Evolutionary conservation across 2,797 vertebrate species (phyloP).

Genomic region (Falco columbarius): DNA sequence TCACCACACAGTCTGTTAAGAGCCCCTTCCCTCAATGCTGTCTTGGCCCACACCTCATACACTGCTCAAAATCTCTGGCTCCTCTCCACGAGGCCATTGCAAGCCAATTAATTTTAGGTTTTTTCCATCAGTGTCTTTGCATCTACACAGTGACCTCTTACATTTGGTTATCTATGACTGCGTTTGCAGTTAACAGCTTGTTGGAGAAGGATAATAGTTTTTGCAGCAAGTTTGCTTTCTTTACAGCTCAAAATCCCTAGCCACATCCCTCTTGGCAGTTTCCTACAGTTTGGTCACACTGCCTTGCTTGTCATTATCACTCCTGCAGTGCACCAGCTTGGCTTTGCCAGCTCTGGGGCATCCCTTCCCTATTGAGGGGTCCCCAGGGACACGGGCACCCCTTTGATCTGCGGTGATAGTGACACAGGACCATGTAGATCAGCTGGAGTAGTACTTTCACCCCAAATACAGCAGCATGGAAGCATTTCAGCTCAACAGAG

Average conservation of each 20-base stretch:
- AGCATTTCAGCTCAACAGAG: background rate
- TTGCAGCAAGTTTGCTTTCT: background rate
- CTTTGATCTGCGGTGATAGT: too few relatives aligned
- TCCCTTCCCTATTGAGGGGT: background rate
- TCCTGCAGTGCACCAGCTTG: fast-evolving
- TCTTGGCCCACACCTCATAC: background rate
- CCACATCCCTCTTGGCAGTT: background rate
- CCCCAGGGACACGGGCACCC: background rate
- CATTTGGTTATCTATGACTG: fast-evolving
- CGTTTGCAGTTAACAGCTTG: background rate
- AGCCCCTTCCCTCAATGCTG: background rate
- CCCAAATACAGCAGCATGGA: background rate
- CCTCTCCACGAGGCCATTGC: fast-evolving
- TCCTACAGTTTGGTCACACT: fast-evolving
- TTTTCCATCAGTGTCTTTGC: background rate
- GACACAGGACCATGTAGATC: background rate
- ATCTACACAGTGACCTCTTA: background rate
- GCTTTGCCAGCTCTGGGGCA: background rate
- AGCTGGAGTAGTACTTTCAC: background rate
- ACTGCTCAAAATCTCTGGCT: background rate
- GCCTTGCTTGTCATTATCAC: fast-evolving
- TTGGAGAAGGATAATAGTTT: background rate
- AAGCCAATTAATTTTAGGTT: background rate
- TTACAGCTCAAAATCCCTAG: background rate
- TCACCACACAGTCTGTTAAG: background rate